Evolutionary conservation across 1,140 invertebrate species (phyloP).

Genomic region (Sarcophaga peregrina): DNA sequence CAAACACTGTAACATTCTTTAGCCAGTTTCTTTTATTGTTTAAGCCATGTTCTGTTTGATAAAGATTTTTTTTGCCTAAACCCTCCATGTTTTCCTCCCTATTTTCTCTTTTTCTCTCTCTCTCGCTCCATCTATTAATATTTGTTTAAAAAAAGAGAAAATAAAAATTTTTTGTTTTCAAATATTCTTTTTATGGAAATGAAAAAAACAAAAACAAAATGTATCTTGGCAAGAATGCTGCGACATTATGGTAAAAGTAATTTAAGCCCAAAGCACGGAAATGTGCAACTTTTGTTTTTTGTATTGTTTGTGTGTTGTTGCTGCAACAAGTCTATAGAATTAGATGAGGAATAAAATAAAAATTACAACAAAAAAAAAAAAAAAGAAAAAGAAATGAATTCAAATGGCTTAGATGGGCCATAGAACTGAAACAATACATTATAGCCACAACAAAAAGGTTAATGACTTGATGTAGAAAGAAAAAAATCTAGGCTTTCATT

Average conservation of each 20-base stretch:
- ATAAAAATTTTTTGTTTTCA: conserved; percentile 8
- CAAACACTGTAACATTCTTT: not conserved
- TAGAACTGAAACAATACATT: not conserved
- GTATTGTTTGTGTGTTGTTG: not conserved
- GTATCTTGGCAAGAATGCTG: not conserved
- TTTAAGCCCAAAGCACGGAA: conserved; percentile 30
- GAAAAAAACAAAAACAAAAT: not conserved
- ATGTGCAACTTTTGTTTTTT: conserved; percentile 26
- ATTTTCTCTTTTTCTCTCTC: no score
- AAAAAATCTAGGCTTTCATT: no score
- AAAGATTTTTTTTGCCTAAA: not conserved
- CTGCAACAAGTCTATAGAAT: not conserved
- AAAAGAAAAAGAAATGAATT: not conserved
- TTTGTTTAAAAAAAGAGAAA: no score
- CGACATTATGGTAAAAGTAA: conserved; percentile 18
- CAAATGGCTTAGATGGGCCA: not conserved
- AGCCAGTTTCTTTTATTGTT: not conserved
- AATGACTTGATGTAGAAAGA: not conserved
- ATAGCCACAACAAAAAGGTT: conserved; percentile 11
- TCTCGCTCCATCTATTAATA: not conserved
- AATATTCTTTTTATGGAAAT: not conserved
- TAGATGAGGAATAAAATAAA: no score
- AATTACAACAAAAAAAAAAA: not conserved
- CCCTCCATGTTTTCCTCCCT: not conserved
- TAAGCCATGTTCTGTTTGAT: not conserved